Evolutionary conservation across 2,888 invertebrate species (phyloP).

Genomic region (Erebia epiphron): DNA sequence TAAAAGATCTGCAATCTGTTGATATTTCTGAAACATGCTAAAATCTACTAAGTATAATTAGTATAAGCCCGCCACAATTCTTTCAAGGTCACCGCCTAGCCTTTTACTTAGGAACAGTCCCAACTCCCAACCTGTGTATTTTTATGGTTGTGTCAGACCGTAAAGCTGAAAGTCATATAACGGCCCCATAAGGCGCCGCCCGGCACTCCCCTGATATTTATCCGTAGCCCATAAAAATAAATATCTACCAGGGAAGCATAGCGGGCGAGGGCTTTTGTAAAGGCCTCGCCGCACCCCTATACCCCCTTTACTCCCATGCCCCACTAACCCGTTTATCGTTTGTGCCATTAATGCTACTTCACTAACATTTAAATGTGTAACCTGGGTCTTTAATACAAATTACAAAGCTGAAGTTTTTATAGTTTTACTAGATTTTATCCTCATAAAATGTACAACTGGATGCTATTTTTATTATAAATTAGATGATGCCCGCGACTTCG

Average conservation of each 20-base stretch:
- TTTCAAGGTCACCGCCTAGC: constrained; percentile 32
- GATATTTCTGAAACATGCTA: too few relatives aligned
- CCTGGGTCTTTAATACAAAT: not conserved
- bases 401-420: too few relatives aligned
- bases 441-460: too few relatives aligned
- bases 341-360: constrained; percentile 17
- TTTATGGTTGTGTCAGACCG: constrained; percentile 48
- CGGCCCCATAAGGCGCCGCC: constrained; percentile 60
- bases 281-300: constrained; percentile 74
- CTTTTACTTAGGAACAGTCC: constrained; percentile 33
- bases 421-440: too few relatives aligned
- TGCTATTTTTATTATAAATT: too few relatives aligned
- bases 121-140: constrained; percentile 12
- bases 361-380: constrained; percentile 25
- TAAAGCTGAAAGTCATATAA: constrained; percentile 62
- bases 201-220: constrained; percentile 80
- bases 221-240: constrained; percentile 80
- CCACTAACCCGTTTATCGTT: constrained; percentile 66
- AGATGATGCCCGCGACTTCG: too few relatives aligned
- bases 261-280: constrained; percentile 64
- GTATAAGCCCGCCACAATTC: not conserved
- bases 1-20: too few relatives aligned
- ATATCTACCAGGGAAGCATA: constrained; percentile 76
- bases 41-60: not conserved
- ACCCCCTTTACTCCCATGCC: constrained; percentile 57